These are phyloP conservation scores for Zalophus californianus DNA, from an alignment of 2,797 vertebrate genomes.

Conservation along the genomic window DNA sequence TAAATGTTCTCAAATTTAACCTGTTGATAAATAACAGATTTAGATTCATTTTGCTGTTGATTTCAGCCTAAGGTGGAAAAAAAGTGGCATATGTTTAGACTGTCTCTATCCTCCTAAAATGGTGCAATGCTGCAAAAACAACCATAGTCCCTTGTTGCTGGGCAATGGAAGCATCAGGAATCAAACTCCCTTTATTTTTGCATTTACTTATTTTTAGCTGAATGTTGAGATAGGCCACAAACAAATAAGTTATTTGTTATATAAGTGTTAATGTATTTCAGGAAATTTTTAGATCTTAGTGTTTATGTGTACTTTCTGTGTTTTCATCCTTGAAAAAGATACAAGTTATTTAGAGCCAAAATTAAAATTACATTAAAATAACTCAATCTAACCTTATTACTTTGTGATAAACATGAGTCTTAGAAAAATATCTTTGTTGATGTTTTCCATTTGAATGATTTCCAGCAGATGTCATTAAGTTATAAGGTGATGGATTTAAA, in stretches of 20 bases:
- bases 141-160: constrained; percentile 78
- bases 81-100: constrained; percentile 5
- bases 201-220: constrained; percentile 81
- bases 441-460: constrained; percentile 68
- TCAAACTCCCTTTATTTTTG: constrained; percentile 80
- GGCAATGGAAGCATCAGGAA: constrained; percentile 82
- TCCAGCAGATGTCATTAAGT: constrained; percentile 55
- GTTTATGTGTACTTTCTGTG: constrained; percentile 66
- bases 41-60: constrained; percentile 75
- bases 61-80: constrained; percentile 35
- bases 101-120: constrained; percentile 74
- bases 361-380: constrained; percentile 77
- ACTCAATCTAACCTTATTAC: constrained; percentile 62
- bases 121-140: constrained; percentile 74
- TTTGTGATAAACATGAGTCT: constrained; percentile 51
- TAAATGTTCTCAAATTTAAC: constrained; percentile 67
- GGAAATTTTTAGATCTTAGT: constrained; percentile 75
- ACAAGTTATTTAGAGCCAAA: constrained; percentile 66
- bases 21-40: constrained; percentile 73
- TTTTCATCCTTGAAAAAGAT: constrained; percentile 66
- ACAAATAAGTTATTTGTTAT: constrained; percentile 80
- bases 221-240: constrained; percentile 83
- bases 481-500: constrained; percentile 54
- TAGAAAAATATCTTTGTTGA: constrained; percentile 57
- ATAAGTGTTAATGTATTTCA: constrained; percentile 80